Evolutionary conservation across 2,888 invertebrate genomes (phyloP), one percentile per base, ranked within the genome.

Genomic region (Drosophila pseudotakahashii): DNA sequence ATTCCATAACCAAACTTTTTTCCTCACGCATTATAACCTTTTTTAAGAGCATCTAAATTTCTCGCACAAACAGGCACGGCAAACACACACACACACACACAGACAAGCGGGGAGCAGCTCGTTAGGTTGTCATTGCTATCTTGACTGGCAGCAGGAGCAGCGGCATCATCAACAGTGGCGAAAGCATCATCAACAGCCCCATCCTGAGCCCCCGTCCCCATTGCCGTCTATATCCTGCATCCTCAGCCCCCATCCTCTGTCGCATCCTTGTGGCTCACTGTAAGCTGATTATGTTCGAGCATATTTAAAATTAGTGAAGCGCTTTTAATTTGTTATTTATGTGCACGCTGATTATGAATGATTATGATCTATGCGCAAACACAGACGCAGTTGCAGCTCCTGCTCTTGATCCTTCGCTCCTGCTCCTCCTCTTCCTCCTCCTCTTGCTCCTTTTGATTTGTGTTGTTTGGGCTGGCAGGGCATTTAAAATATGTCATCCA

Each of bases 271-370:
- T 63, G 64, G 45, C 70, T 48, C 60, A 59, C 71, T 42, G 74
- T 83, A 85, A 85, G 84, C 84, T 85, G 84, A 85, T 85, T 85
- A 85, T 89, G 89, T 88, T 85, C 85, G 88, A 85, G 84, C 84
- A 85, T 85, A 85, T 85, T 85, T 89, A 89, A 89, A 85, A 85
- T 85, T 85, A 87, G 89, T 85, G 84, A 85, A 85, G 84, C 84
- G 89, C 84, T 85, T 85, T 85, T 85, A 85, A 85, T 85, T 85
- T 85, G 84, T 89, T 89, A 85, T 85, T 85, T 85, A 85, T 85
- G 84, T 85, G 88, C 89, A 84, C 84, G 89, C 86, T 85, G 84
- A 85, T 85, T 87, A 84, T 84, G 82, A 84, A 89, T 84, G 84
- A 84, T 84, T 85, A 89, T 89, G 89, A 85, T 85, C 84, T 85